A percentile compares a stretch with the other conserved stretches of the same genome.
Conservation (phyloP, 1,140 invertebrate species). For the Paracyclopina nana region DNA sequence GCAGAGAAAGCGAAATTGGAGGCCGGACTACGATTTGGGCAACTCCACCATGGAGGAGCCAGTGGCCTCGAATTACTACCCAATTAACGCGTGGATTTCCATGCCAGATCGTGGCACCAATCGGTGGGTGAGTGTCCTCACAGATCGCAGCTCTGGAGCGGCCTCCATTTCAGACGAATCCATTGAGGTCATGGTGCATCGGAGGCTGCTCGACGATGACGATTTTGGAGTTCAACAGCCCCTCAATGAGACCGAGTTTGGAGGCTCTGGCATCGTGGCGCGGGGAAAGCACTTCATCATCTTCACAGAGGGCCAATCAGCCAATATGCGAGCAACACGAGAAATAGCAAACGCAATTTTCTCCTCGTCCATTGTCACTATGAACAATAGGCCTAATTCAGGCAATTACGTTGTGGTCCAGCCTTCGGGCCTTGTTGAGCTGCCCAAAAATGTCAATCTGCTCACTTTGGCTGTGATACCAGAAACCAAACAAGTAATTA, state of each 20-base stretch:
- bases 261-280: slow-evolving; percentile 51
- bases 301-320: slow-evolving; percentile 4
- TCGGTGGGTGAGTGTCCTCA: slow-evolving; percentile 38
- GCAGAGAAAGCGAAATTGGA: background rate
- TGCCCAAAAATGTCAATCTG: slow-evolving; percentile 60
- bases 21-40: background rate
- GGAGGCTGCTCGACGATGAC: slow-evolving; percentile 60
- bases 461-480: slow-evolving; percentile 53
- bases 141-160: slow-evolving; percentile 69
- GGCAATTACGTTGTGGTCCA: background rate
- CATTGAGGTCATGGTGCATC: slow-evolving; percentile 50
- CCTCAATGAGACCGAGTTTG: slow-evolving; percentile 59
- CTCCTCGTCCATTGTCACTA: slow-evolving; percentile 27
- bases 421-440: background rate
- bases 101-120: slow-evolving; percentile 32
- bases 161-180: slow-evolving; percentile 50
- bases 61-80: slow-evolving; percentile 76
- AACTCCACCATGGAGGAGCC: slow-evolving; percentile 36
- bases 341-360: slow-evolving; percentile 28
- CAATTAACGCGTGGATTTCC: slow-evolving; percentile 57
- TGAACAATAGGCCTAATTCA: slow-evolving; percentile 17
- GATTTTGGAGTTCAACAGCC: slow-evolving; percentile 78
- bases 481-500: no score
- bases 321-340: slow-evolving; percentile 25
- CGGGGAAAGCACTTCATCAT: slow-evolving; percentile 42